Conservation (phyloP, 2,797 vertebrate genomes). For the Eidolon dupreanum region DNA sequence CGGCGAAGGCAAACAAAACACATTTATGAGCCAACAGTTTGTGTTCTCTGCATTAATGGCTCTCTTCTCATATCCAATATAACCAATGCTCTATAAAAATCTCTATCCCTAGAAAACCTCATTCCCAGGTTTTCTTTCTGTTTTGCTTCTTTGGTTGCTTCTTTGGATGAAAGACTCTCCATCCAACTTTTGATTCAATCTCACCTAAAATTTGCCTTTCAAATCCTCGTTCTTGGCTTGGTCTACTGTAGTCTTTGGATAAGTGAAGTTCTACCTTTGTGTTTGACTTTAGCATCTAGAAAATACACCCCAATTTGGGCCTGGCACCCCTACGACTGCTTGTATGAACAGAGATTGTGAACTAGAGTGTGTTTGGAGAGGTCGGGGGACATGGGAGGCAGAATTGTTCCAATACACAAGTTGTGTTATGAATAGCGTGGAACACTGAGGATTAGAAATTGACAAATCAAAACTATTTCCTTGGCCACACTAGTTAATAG, state of each 20-base stretch:
- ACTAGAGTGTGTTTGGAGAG: neutral
- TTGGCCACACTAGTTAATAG: neutral
- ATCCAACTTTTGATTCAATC: neutral
- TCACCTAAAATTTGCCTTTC: conserved; percentile 24
- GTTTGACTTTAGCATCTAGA: conserved; percentile 13
- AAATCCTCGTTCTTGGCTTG: neutral
- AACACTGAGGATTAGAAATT: neutral
- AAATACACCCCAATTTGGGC: neutral
- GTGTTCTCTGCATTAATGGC: neutral
- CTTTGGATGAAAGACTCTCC: neutral
- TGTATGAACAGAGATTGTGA: neutral
- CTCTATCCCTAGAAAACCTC: neutral
- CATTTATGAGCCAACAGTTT: neutral
- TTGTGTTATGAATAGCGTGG: neutral
- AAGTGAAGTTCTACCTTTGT: neutral
- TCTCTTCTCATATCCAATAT: neutral
- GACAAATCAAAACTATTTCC: neutral
- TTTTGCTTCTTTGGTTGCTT: neutral
- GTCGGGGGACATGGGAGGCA: neutral
- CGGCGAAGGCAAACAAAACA: neutral
- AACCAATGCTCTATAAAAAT: neutral
- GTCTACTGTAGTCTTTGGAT: neutral
- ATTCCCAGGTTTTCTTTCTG: neutral
- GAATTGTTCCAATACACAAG: neutral
- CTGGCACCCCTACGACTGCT: neutral